Evolutionary conservation across 2,888 invertebrate species (phyloP).

Genomic region (Synanthedon formicaeformis): DNA sequence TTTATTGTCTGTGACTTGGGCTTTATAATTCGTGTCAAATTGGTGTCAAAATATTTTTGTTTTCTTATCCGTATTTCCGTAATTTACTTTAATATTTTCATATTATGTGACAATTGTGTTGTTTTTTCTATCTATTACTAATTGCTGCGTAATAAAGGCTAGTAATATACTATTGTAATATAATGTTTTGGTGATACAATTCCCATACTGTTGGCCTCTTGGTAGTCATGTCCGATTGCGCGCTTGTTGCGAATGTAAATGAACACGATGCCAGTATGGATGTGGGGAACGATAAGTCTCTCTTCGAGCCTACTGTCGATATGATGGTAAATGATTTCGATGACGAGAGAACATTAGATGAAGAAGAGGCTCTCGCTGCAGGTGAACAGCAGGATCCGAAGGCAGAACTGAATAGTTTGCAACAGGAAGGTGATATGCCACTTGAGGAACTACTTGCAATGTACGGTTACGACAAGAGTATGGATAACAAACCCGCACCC

Average conservation of each 20-base stretch:
- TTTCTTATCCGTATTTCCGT: slow-evolving; percentile 34
- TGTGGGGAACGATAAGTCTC: slow-evolving; percentile 67
- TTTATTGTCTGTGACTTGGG: not conserved
- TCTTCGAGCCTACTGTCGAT: slow-evolving; percentile 94
- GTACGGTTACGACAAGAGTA: slow-evolving; percentile 79
- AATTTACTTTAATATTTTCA: slow-evolving; percentile 22
- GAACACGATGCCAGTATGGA: slow-evolving; percentile 70
- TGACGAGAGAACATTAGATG: slow-evolving; percentile 95
- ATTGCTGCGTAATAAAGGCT: slow-evolving; percentile 16
- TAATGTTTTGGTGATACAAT: slow-evolving; percentile 44
- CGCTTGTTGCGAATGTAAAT: slow-evolving; percentile 64
- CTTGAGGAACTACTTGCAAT: slow-evolving; percentile 91
- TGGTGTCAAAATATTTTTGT: slow-evolving; percentile 67
- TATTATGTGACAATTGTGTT: slow-evolving; percentile 39
- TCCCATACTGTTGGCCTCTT: slow-evolving; percentile 31
- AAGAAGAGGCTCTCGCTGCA: slow-evolving; percentile 95
- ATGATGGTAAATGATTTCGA: slow-evolving; percentile 98
- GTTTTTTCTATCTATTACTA: slow-evolving; percentile 27
- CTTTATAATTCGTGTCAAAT: slow-evolving; percentile 6
- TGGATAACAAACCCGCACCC: slow-evolving; percentile 43
- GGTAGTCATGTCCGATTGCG: slow-evolving; percentile 69
- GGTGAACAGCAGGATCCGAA: slow-evolving; percentile 86
- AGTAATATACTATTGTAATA: slow-evolving; percentile 18
- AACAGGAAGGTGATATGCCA: slow-evolving; percentile 97
- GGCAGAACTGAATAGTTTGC: slow-evolving; percentile 89